Percentiles rank a stretch among this genome's conserved stretches.
These are phyloP conservation scores for Antedon mediterranea DNA, from an alignment of 53 echinoderm and acorn worm genomes.

Conservation along the genomic window DNA sequence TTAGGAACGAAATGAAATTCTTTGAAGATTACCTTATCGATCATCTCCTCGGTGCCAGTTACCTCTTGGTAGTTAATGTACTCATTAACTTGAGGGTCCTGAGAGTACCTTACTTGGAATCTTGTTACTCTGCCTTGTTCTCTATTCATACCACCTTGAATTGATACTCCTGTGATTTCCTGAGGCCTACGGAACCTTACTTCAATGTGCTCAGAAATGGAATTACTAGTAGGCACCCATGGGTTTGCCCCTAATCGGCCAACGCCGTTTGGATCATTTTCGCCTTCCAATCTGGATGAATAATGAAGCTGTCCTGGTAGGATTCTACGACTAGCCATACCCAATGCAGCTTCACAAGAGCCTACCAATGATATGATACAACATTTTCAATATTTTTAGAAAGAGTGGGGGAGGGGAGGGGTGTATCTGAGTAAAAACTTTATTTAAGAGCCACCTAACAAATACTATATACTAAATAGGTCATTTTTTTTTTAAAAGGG, in stretches of 20 bases:
- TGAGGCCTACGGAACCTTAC: not conserved
- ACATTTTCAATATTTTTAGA: not conserved
- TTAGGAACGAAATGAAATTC: too few relatives aligned
- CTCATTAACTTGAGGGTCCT: not conserved
- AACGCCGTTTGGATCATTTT: not conserved
- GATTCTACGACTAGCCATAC: not conserved
- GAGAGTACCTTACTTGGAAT: not conserved
- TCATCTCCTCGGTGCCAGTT: not conserved
- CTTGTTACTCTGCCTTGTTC: not conserved
- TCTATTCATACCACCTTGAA: not conserved
- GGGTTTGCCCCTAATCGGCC: not conserved
- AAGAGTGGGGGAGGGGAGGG: not conserved
- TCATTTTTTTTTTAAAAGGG: too few relatives aligned
- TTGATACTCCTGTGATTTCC: not conserved
- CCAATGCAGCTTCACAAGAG: not conserved
- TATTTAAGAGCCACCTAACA: too few relatives aligned
- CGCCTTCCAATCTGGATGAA: not conserved
- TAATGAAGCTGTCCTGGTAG: not conserved
- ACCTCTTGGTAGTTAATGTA: not conserved
- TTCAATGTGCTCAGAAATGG: not conserved
- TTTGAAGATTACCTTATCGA: not conserved
- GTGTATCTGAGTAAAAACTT: not conserved
- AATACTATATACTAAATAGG: too few relatives aligned
- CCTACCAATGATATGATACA: not conserved
- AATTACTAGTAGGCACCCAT: not conserved